Conservation (phyloP, 2,797 vertebrate genomes). For the Poliocrania exsul region DNA sequence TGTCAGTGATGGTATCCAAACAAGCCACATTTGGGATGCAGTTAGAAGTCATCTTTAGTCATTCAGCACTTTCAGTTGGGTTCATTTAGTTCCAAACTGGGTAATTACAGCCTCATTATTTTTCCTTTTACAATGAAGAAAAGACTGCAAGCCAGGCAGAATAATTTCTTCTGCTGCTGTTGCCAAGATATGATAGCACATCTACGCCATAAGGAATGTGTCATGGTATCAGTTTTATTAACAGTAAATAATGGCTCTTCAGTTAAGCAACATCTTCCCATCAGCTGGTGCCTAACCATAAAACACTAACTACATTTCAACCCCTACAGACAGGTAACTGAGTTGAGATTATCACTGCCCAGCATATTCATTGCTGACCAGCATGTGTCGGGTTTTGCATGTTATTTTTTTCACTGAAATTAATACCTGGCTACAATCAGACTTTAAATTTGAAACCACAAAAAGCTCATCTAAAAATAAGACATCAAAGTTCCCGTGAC, state of each 20-base stretch:
- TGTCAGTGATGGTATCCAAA: background rate
- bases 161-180: constrained; percentile 20
- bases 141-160: constrained; percentile 53
- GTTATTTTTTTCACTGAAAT: background rate
- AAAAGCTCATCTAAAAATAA: constrained; percentile 26
- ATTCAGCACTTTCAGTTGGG: constrained; percentile 38
- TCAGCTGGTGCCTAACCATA: background rate
- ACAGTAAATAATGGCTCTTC: constrained; percentile 38
- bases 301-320: background rate
- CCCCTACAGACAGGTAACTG: background rate
- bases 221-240: constrained; percentile 49
- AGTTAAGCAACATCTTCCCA: constrained; percentile 25
- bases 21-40: constrained; percentile 1
- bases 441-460: constrained; percentile 5
- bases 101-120: constrained; percentile 60
- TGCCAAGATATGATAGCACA: constrained; percentile 59
- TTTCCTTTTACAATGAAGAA: constrained; percentile 44
- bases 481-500: background rate
- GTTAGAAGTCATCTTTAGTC: constrained; percentile 17
- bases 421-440: background rate
- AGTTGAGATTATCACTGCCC: background rate
- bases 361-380: background rate
- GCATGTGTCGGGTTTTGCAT: background rate
- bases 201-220: constrained; percentile 29
- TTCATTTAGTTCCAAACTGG: constrained; percentile 55